These are phyloP conservation scores for Artemia franciscana DNA, from an alignment of 1,140 invertebrate species.

Conservation along the genomic window DNA sequence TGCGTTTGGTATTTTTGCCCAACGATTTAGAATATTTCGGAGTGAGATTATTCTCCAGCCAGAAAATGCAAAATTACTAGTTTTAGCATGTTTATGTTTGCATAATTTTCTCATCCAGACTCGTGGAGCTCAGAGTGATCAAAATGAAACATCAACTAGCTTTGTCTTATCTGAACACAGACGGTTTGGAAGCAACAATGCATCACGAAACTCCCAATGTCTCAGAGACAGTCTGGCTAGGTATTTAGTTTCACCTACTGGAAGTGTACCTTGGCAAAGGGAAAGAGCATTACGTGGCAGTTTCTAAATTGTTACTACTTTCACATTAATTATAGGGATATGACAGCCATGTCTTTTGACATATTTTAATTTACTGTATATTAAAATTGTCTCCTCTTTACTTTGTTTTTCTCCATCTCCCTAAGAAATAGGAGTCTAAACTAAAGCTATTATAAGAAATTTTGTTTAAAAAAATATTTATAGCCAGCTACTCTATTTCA, in stretches of 20 bases:
- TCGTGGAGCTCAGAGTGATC: neutral
- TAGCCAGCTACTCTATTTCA: too few species aligned
- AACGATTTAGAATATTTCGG: conserved; percentile 4
- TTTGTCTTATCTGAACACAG: neutral
- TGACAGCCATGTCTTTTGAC: too few species aligned
- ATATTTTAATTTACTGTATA: too few species aligned
- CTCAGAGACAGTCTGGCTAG: neutral
- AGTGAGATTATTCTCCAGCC: conserved; percentile 2
- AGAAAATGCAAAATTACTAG: neutral
- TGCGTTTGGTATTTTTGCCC: conserved; percentile 6
- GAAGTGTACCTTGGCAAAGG: neutral
- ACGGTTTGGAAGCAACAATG: neutral
- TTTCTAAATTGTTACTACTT: too few species aligned
- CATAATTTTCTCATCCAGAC: conserved; percentile 3
- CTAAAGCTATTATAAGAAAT: too few species aligned
- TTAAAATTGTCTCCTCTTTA: too few species aligned
- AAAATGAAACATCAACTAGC: neutral
- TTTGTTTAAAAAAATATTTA: too few species aligned
- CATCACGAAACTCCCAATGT: neutral
- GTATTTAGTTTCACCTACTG: neutral
- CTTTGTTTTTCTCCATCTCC: too few species aligned
- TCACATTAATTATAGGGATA: too few species aligned
- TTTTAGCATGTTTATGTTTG: conserved; percentile 3
- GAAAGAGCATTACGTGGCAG: neutral
- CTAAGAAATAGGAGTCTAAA: too few species aligned